Evolutionary conservation across 2,113 vertebrate species (phyloP).

Genomic region (Phalacrocorax carbo): DNA sequence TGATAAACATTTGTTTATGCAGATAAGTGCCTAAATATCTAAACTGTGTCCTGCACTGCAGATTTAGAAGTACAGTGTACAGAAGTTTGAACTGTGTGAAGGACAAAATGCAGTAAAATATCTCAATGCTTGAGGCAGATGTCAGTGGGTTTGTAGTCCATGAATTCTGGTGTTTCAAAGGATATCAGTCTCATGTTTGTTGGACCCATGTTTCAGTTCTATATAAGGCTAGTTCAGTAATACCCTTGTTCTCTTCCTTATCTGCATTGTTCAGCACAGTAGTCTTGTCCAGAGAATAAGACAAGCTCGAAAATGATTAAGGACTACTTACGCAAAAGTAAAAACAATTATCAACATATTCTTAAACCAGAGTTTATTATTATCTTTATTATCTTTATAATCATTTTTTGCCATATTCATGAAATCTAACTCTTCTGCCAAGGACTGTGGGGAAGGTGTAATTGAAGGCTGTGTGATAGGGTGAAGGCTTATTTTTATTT

Average conservation of each 20-base stretch:
- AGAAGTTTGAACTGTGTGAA: background rate
- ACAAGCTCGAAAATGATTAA: background rate
- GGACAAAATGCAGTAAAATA: background rate
- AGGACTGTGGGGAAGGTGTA: background rate
- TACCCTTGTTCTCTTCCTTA: background rate
- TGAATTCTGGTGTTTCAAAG: background rate
- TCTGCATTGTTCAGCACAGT: background rate
- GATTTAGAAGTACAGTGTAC: background rate
- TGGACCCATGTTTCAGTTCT: background rate
- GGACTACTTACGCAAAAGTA: background rate
- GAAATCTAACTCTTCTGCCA: background rate
- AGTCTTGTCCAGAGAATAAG: background rate
- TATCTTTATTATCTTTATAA: background rate
- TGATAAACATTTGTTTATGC: background rate
- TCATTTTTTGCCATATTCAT: background rate
- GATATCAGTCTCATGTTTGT: too few species aligned
- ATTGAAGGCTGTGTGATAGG: background rate
- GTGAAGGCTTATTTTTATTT: background rate
- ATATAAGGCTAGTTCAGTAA: background rate
- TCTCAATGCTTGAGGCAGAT: background rate
- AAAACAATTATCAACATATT: background rate
- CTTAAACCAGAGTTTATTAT: background rate
- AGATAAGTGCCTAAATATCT: background rate
- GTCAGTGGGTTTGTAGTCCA: background rate
- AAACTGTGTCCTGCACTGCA: background rate